Evolutionary conservation across 53 echinoderm and acorn worm genomes (phyloP).

Genomic region (Luidia sarsii): DNA sequence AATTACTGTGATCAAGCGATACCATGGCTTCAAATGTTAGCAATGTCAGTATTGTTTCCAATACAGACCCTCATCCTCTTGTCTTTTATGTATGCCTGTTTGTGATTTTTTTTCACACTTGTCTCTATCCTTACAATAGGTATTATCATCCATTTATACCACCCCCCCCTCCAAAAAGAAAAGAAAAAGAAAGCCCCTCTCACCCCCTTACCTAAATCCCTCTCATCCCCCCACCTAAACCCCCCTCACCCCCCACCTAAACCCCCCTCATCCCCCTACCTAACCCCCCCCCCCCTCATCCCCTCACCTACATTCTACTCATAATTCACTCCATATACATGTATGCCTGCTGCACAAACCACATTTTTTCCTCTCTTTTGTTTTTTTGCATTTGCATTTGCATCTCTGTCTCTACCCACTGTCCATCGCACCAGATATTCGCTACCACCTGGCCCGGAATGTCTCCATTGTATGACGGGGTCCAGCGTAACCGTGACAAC

Average conservation of each 20-base stretch:
- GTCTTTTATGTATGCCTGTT: too few relatives aligned
- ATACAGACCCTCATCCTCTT: too few relatives aligned
- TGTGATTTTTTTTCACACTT: too few relatives aligned
- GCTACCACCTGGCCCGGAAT: constrained; percentile 84
- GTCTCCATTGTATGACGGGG: constrained; percentile 79
- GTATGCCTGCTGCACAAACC: constrained; percentile 54
- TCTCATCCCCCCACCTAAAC: too few relatives aligned
- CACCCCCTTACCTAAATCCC: too few relatives aligned
- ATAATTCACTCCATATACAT: constrained; percentile 21
- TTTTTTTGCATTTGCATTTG: constrained; percentile 38
- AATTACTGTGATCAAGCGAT: not conserved
- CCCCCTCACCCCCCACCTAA: too few relatives aligned
- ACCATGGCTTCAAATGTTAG: too few relatives aligned
- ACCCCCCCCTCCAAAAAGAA: too few relatives aligned
- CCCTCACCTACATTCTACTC: not conserved
- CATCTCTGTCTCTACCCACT: constrained; percentile 42
- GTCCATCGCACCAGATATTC: constrained; percentile 78
- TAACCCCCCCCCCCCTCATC: constrained; percentile 2
- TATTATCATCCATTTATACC: too few relatives aligned
- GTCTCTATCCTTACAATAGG: too few relatives aligned
- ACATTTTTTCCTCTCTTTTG: constrained; percentile 29
- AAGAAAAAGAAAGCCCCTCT: too few relatives aligned
- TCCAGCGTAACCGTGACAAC: constrained; percentile 91
- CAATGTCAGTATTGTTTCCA: too few relatives aligned
- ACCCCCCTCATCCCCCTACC: constrained; percentile 25